Evolutionary conservation across 2,888 invertebrate species (phyloP), one percentile per base, ranked within the genome.

Genomic region (Kuschelorhynchus macadamiae): DNA sequence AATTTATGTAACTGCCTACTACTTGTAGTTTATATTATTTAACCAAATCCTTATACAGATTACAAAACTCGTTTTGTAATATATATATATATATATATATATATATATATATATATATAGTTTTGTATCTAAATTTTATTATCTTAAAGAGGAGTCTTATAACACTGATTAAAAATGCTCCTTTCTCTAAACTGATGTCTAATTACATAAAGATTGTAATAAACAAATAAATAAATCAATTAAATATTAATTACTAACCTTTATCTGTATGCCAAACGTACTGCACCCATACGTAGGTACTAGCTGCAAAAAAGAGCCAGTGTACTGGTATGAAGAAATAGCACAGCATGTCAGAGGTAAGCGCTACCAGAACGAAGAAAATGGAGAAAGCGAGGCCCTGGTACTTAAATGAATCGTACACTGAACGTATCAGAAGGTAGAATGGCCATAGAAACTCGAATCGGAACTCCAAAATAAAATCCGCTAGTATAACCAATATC

Each of bases 391-490:
- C 96, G 89, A 97, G 88, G 85, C 98, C 97, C 88, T 71, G 71
- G 46, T 96, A 98, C 87, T 96, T 96, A 86, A 95, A 97, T 76
- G 97, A 96, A 86, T 98, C 97, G 85, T 97, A 95, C 78, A 97
- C 93, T 83, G 96, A 96, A 85, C 97, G 90, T 77, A 97, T 87
- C 80, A 98, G 90, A 80, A 98, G 90, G 95, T 97, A 98, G 86
- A 98, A 96, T 59, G 98, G 98, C 97, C 97, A 98, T 82, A 98
- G 89, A 87, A 97, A 97, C 88, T 98, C 98, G 87, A 98, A 97
- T 80, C 98, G 93, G 87, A 98, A 97, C 87, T 98, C 98, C 86
- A 97, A 87, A 87, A 97, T 92, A 86, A 96, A 97, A 86, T 98
- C 97, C 76, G 95, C 96, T 85, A 96, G 87, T 83, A 97, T 92